Conservation (phyloP, 2,888 invertebrate genomes). For the Ophion ellenae region DNA sequence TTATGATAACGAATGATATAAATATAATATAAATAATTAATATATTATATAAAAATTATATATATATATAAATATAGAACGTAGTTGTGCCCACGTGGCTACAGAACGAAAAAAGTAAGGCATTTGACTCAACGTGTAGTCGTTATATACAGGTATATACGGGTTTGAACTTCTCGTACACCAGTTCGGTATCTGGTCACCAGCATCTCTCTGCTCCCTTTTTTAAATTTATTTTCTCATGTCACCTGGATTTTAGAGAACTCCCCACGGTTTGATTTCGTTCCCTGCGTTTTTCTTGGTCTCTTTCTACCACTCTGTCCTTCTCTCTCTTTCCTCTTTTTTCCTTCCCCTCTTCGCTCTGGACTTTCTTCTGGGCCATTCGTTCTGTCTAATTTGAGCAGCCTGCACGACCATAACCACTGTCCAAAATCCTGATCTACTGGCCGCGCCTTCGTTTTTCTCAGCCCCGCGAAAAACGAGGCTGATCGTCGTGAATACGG, state of each 20-base stretch:
- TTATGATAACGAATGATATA: not conserved
- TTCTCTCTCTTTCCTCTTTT: conserved; percentile 43
- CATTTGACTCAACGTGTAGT: not conserved
- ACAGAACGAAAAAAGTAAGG: not conserved
- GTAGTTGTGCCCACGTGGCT: too few species aligned
- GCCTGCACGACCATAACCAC: conserved; percentile 51
- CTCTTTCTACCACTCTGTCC: conserved; percentile 26
- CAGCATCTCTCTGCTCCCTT: conserved; percentile 42
- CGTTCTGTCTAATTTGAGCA: conserved; percentile 66
- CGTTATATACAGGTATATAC: not conserved
- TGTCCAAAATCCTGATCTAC: conserved; percentile 71
- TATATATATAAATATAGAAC: too few species aligned
- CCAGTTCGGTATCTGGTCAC: conserved; percentile 55
- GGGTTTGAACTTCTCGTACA: conserved; percentile 38
- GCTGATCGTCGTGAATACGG: conserved; percentile 31
- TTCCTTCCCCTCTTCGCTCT: conserved; percentile 30
- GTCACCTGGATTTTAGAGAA: conserved; percentile 58
- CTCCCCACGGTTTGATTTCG: conserved; percentile 60
- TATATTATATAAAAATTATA: too few species aligned
- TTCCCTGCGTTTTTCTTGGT: conserved; percentile 54
- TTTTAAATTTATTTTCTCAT: conserved; percentile 36
- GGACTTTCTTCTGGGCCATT: conserved; percentile 62
- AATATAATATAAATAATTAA: too few species aligned
- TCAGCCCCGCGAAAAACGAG: conserved; percentile 43
- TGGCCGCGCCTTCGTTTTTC: conserved; percentile 42